Percentiles rank a stretch among this genome's conserved stretches.
Conservation (phyloP, 2,113 vertebrate species). For the Amphiprion percula region DNA sequence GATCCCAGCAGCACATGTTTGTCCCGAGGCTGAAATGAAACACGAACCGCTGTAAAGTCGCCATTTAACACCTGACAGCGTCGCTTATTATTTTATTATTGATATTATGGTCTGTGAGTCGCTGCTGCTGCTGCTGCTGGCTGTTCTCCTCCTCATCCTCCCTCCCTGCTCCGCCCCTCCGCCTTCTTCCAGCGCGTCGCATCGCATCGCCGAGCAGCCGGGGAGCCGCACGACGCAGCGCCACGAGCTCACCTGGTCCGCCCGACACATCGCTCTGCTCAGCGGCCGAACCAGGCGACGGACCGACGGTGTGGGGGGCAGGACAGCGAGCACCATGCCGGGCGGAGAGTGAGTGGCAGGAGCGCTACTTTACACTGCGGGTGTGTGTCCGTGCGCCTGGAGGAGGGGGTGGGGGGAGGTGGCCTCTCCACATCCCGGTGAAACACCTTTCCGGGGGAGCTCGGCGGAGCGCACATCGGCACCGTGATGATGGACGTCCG, state of each 20-base stretch:
- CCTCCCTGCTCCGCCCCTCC: slow-evolving; percentile 8
- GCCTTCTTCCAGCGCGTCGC: slow-evolving; percentile 69
- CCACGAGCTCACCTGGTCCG: slow-evolving; percentile 63
- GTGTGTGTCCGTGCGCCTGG: slow-evolving; percentile 29
- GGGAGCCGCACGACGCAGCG: slow-evolving; percentile 47
- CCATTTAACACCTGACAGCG: too few species aligned
- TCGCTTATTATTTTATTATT: too few species aligned
- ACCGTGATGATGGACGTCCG: slow-evolving; percentile 76
- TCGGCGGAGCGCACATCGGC: slow-evolving; percentile 58
- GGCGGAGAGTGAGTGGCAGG: slow-evolving; percentile 63
- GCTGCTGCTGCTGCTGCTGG: slow-evolving; percentile 24
- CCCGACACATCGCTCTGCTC: slow-evolving; percentile 3
- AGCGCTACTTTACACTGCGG: slow-evolving; percentile 45
- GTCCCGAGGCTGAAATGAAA: too few species aligned
- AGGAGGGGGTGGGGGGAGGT: slow-evolving; percentile 24
- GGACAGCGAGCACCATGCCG: slow-evolving; percentile 9
- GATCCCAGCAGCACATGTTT: too few species aligned
- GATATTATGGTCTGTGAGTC: too few species aligned
- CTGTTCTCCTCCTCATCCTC: slow-evolving; percentile 32
- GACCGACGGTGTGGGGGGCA: slow-evolving; percentile 13
- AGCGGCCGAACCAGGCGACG: slow-evolving; percentile 18
- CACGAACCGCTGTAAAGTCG: too few species aligned
- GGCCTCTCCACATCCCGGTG: slow-evolving; percentile 63
- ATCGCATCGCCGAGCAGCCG: slow-evolving; percentile 56
- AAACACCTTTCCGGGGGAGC: slow-evolving; percentile 71